Evolutionary conservation across 53 echinoderm and acorn worm species (phyloP), one percentile per base, ranked within the genome.

Genomic region (Paelopatides confundens): DNA sequence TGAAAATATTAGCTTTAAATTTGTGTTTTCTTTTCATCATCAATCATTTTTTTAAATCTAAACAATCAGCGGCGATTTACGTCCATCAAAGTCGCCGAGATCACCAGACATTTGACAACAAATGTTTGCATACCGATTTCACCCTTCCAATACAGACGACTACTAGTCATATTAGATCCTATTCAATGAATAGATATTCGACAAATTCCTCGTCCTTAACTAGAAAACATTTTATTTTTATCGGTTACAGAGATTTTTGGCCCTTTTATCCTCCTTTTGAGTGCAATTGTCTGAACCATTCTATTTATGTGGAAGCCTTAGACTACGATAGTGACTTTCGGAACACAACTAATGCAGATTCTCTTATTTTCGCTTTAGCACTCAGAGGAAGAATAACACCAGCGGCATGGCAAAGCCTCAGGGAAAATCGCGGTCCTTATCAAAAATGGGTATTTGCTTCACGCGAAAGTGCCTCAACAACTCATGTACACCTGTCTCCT

Each of bases 401-500:
- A 27, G 8, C 23, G 18, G 33, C n/a, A 26, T 83, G 84, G 84
- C 26, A 38, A 2, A 38, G 2, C 28, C 35, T 83, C 17, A 62
- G 84, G 2, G 54, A 83, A 37, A 64, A 83, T 27, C 63, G 84
- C 2, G 38, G 63, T 4, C 21, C 30, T 34, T n/a, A 64, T 38
- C 84, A 83, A 38, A 35, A 9, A n/a, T 83, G 84, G 84, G 23
- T 83, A 26, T 64, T 83, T 35, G 84, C 84, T 14, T 37, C 84
- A 9, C 84, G 84, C 23, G 84, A 83, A 35, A 83, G 84, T 24
- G 63, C 84, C 27, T 52, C 32, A 27, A 83, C 84, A 26, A 40
- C 84, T 18, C 26, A 65, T 3, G 14, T 10, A 2, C 63, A 27
- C 11, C 5, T 83, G 40, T 27, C 65, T 37, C 63, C 65, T 14